Evolutionary conservation across 2,113 vertebrate species (phyloP).

Genomic region (Dipodomys merriami): DNA sequence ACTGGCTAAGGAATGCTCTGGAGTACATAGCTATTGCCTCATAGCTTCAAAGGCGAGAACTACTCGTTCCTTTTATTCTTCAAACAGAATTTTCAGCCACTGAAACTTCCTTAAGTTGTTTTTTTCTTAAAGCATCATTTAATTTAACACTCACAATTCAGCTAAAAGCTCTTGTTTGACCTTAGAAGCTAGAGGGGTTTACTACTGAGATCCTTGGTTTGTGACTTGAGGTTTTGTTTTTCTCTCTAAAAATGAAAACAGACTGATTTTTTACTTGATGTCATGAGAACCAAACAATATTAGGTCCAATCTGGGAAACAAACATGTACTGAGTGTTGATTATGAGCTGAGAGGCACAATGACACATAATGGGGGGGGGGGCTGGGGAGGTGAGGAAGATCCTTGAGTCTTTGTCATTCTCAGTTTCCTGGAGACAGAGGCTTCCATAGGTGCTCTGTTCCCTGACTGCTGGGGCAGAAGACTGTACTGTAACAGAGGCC

Average conservation of each 20-base stretch:
- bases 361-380: neutral
- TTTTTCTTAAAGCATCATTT: neutral
- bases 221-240: slow-evolving; percentile 8
- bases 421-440: neutral
- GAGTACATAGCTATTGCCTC: neutral
- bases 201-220: neutral
- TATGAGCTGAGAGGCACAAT: neutral
- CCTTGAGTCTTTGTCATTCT: neutral
- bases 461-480: too few relatives aligned
- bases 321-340: neutral
- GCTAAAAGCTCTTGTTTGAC: neutral
- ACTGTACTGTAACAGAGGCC: too few relatives aligned
- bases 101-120: neutral
- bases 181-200: neutral
- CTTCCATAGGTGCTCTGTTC: too few relatives aligned
- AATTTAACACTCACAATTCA: neutral
- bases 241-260: neutral
- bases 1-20: neutral
- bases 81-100: slow-evolving; percentile 31
- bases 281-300: neutral
- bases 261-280: neutral
- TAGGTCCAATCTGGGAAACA: neutral
- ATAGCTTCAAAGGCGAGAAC: slow-evolving; percentile 36
- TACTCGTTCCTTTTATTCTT: slow-evolving; percentile 25
- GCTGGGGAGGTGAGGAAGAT: neutral